phyloP scores from a whole-genome alignment of 1,140 invertebrate species.

The Antheraea pernyi region DNA sequence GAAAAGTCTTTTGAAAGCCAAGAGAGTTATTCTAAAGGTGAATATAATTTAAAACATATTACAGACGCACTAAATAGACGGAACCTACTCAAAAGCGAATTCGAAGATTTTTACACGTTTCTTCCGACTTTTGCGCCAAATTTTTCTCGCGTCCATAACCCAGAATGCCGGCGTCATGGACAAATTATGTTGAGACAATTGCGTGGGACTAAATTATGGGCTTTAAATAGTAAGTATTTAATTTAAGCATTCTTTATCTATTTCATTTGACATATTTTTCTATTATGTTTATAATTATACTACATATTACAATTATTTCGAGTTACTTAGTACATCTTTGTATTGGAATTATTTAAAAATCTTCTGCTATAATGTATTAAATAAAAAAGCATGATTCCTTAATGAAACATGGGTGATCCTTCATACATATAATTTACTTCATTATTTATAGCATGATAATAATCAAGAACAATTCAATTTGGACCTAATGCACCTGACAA shows the following conservation, averaged over 20 bases:
- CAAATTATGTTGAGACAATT: constrained; percentile 84
- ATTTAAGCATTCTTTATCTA: constrained; percentile 3
- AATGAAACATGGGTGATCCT: too few relatives aligned
- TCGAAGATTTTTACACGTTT: constrained; percentile 79
- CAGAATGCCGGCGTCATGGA: constrained; percentile 83
- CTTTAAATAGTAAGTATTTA: constrained; percentile 82
- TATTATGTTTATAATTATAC: too few relatives aligned
- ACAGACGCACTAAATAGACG: constrained; percentile 56
- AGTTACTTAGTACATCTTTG: too few relatives aligned
- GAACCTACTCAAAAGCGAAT: constrained; percentile 71
- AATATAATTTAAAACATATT: constrained; percentile 43
- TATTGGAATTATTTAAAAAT: too few relatives aligned
- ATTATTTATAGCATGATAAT: too few relatives aligned
- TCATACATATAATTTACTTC: too few relatives aligned
- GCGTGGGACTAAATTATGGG: constrained; percentile 84
- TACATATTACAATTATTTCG: too few relatives aligned
- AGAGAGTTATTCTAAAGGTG: constrained; percentile 27
- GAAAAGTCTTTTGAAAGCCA: constrained; percentile 27
- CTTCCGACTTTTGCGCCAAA: constrained; percentile 84
- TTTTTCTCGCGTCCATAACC: constrained; percentile 81
- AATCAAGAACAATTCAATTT: background rate
- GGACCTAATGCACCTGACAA: background rate
- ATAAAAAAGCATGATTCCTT: too few relatives aligned
- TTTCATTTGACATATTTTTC: background rate
- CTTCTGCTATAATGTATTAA: too few relatives aligned